Base-by-base conservation (phyloP, 2,888 invertebrate species). In the Chymomyza caudatula region DNA sequence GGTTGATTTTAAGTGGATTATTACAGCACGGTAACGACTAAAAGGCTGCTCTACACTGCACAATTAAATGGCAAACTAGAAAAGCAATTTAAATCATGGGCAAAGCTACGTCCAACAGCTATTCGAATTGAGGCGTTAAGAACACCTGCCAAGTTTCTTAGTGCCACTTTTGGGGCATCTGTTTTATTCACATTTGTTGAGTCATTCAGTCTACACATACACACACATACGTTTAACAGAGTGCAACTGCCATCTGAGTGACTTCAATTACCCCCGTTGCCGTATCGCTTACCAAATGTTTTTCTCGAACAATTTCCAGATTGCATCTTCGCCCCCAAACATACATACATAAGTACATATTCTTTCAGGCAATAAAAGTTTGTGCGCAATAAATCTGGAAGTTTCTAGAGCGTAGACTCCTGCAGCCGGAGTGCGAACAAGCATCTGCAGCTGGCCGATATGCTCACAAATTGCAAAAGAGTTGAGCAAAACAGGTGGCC, bases 361-460 rank as follows among this genome's bases (percentile, higher is more conserved):
- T 81, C 85, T 81, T 71, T 59, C 76, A 70, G 86, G 80, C 80
- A 86, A 81, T 86, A 81, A 81, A 81, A 81, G 80, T 81, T 81
- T 86, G 82, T 81, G 81, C 58, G 84, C 86, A 84, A 81, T 81
- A 81, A 81, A 81, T 81, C 80, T 86, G 76, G 81, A 81, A 81
- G 85, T 81, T 86, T 86, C 78, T 84, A 76, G 84, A 81, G 71
- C 80, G 73, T 8, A 80, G 84, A 80, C 82, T 57, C 64, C 44
- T 47, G 62, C 11, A 60, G 58, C 62, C 22, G 47, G 25, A 59
- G 29, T 29, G 60, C 53, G 52, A 54, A 55, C 64, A 83, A 82
- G 72, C 80, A 86, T 84, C 80, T 81, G 80, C 84, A 82, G 69
- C 79, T 66, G 69, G 73, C 85, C 67, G 29, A 19, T 42, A 68